A percentile compares a stretch with the other conserved stretches of the same genome.
Evolutionary conservation across 2,888 invertebrate species (phyloP).

Genomic region (Parnassius glacialis): DNA sequence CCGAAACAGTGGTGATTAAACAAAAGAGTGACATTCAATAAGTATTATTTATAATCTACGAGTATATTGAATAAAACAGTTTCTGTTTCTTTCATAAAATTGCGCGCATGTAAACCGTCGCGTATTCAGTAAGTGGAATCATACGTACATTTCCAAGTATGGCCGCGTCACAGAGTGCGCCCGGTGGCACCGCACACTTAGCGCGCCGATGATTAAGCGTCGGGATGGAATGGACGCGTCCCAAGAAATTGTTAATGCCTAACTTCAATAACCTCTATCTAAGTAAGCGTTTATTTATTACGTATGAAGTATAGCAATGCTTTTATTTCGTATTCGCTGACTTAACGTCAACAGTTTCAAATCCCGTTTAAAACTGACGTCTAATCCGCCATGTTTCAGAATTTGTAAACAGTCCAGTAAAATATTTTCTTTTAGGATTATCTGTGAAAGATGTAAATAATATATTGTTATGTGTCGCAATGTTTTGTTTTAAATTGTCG

Average conservation of each 20-base stretch:
- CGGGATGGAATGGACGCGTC: background rate
- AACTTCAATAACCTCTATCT: background rate
- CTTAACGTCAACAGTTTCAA: too few relatives aligned
- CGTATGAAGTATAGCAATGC: background rate
- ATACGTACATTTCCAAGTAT: slow-evolving; percentile 79
- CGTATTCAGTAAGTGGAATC: slow-evolving; percentile 70
- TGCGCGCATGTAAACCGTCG: slow-evolving; percentile 54
- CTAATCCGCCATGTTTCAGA: background rate
- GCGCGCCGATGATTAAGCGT: slow-evolving; percentile 21
- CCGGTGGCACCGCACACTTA: slow-evolving; percentile 41
- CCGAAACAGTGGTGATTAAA: too few relatives aligned
- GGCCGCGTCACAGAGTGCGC: slow-evolving; percentile 58
- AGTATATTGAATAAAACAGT: too few relatives aligned
- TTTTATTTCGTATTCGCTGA: too few relatives aligned
- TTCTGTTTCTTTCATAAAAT: background rate
- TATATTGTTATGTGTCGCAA: too few relatives aligned
- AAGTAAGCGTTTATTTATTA: too few relatives aligned
- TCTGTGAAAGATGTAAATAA: too few relatives aligned
- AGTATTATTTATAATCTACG: too few relatives aligned
- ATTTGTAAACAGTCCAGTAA: background rate
- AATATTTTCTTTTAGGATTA: background rate
- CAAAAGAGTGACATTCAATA: too few relatives aligned
- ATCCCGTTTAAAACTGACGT: background rate
- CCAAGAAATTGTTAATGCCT: background rate
- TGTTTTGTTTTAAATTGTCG: too few relatives aligned